Evolutionary conservation across 2,113 vertebrate species (phyloP).

Genomic region (Phainopepla nitens): DNA sequence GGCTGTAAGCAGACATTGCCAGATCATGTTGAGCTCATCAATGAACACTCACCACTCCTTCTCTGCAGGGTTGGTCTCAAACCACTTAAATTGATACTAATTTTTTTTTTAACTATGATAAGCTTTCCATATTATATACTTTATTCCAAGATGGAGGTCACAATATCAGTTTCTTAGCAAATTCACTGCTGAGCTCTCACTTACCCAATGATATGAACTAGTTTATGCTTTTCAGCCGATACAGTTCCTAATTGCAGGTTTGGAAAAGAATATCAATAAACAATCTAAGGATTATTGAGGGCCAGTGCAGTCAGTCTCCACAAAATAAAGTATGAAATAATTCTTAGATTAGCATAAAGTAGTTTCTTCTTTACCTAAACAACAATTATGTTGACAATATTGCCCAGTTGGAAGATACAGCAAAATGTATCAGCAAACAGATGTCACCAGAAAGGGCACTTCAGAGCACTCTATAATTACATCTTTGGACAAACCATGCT

Average conservation of each 20-base stretch:
- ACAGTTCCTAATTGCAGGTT: background rate
- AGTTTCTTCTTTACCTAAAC: background rate
- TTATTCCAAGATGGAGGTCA: background rate
- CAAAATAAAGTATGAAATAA: background rate
- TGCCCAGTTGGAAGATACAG: background rate
- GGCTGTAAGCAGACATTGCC: background rate
- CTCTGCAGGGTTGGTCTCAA: background rate
- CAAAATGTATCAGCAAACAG: background rate
- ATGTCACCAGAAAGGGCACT: background rate
- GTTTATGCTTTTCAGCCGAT: background rate
- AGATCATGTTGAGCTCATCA: background rate
- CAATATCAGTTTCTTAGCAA: background rate
- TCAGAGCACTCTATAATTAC: background rate
- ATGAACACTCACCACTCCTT: background rate
- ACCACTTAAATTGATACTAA: background rate
- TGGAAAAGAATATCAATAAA: background rate
- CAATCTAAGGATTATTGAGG: background rate
- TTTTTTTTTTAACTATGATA: background rate
- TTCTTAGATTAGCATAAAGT: background rate
- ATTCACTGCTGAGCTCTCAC: background rate
- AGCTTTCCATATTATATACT: background rate
- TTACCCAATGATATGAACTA: background rate
- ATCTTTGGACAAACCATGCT: background rate
- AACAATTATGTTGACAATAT: background rate
- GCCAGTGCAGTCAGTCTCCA: background rate